phyloP scores from a whole-genome alignment of 2,888 invertebrate species.

The Troides aeacus region DNA sequence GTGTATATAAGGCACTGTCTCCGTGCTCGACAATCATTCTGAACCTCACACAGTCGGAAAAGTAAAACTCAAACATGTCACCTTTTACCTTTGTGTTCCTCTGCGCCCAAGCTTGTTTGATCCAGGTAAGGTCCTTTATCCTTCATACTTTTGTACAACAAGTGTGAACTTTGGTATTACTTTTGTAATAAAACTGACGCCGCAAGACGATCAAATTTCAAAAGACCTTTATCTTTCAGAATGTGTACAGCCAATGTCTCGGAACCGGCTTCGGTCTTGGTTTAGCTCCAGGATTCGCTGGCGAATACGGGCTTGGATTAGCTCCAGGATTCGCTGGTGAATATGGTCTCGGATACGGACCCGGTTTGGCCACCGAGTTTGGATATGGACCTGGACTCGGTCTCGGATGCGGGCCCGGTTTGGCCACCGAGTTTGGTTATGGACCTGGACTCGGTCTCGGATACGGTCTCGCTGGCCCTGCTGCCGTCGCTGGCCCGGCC shows the following conservation, averaged over 20 bases:
- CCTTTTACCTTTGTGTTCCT: conserved; percentile 41
- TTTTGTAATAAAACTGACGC: no score
- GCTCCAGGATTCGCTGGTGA: conserved; percentile 46
- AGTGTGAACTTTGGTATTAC: no score
- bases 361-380: neutral
- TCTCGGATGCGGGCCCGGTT: no score
- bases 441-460: neutral
- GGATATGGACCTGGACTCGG: conserved; percentile 2
- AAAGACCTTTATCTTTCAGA: neutral
- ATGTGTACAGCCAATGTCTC: conserved; percentile 7
- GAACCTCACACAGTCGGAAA: conserved; percentile 20
- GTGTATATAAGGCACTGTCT: conserved; percentile 9
- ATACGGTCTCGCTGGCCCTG: conserved; percentile 23
- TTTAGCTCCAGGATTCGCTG: conserved; percentile 1
- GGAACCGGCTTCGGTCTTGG: conserved; percentile 11
- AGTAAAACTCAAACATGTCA: conserved; percentile 38
- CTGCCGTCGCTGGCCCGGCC: conserved; percentile 19
- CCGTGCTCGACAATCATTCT: conserved; percentile 2
- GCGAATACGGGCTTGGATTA: conserved; percentile 72
- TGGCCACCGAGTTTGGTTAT: no score
- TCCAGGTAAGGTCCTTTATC: conserved; percentile 38
- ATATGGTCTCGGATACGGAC: conserved; percentile 44
- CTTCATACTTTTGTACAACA: no score
- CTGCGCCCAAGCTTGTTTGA: conserved; percentile 49
- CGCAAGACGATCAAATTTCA: no score